A percentile compares a stretch with the other conserved stretches of the same genome.
Conservation (phyloP, 1,140 invertebrate species). For the Aporrectodea caliginosa region DNA sequence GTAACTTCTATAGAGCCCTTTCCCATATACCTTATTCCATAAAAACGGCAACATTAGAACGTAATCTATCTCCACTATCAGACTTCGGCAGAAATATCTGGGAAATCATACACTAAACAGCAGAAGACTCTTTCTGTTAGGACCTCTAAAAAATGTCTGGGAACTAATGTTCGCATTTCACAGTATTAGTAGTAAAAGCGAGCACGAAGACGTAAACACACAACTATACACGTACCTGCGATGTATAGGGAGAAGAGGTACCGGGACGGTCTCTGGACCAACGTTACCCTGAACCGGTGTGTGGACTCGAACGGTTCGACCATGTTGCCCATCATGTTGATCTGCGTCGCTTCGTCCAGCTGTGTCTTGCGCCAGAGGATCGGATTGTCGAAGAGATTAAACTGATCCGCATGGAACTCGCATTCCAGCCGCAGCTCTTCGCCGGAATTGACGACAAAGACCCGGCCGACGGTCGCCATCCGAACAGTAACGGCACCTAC, state of each 20-base stretch:
- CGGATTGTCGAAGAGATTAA: slow-evolving; percentile 23
- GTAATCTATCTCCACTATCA: too few relatives aligned
- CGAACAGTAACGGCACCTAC: slow-evolving; percentile 16
- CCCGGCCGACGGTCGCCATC: slow-evolving; percentile 25
- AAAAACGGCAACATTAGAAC: too few relatives aligned
- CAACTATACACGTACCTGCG: background rate
- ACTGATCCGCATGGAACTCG: slow-evolving; percentile 1
- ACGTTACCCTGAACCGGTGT: slow-evolving; percentile 14
- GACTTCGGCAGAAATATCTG: too few relatives aligned
- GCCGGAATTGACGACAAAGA: slow-evolving; percentile 29
- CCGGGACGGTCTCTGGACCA: background rate
- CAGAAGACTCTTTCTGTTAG: too few relatives aligned
- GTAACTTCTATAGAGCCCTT: too few relatives aligned
- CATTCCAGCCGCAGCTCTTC: background rate
- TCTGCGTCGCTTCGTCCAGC: slow-evolving; percentile 6
- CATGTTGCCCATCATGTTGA: slow-evolving; percentile 21
- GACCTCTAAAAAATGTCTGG: too few relatives aligned
- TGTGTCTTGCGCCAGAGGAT: slow-evolving; percentile 20
- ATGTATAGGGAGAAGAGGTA: background rate
- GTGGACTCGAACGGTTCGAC: slow-evolving; percentile 18
- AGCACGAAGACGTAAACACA: background rate
- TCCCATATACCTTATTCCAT: too few relatives aligned
- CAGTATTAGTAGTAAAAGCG: too few relatives aligned
- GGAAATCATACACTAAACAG: too few relatives aligned
- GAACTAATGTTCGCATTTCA: too few relatives aligned